Evolutionary conservation across 1,140 invertebrate genomes (phyloP), one percentile per base, ranked within the genome.

Genomic region (Lysiphlebus fabarum): DNA sequence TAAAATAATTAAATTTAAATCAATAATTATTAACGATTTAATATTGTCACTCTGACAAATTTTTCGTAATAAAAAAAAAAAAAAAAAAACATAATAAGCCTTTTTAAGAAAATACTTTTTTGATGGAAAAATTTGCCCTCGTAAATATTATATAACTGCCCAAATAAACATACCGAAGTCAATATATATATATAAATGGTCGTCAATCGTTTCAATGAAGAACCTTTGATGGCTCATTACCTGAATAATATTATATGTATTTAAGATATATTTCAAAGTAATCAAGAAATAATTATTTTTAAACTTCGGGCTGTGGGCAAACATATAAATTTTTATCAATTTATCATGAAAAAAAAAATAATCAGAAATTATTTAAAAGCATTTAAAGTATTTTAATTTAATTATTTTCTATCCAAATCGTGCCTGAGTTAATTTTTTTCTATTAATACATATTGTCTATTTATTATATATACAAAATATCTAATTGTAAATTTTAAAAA

Each of bases 71-170:
- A n/a, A n/a, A n/a, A 40, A 40, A 40, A 3, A 3, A 40, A 40
- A 40, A 2, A 40, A 40, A 7, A 40, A 11, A 40, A 26, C 17
- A 26, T 26, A 26, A 26, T 26, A 26, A 26, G 17, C 17, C 17
- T 26, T 26, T 26, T 26, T 2, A 26, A 4, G 43, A 49, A 38
- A 11, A 56, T 34, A 43, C 8, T 51, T 17, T 64, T 69, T 69
- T 69, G 67, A 66, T 64, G 58, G n/a, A n/a, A 59, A 54, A 60
- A 59, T 42, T 57, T 51, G 53, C 56, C 61, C 38, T 58, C 47
- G 43, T 50, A 54, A 59, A 61, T 48, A 56, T 62, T 55, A 47
- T 55, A 47, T 61, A 71, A 76, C 73, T 75, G 74, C 73, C 74
- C 69, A 67, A 69, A 70, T n/a, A n/a, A n/a, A n/a, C n/a, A n/a